These are phyloP conservation scores for Pantherophis alleghaniensis DNA, from an alignment of 2,797 vertebrate species.

Conservation along the genomic window DNA sequence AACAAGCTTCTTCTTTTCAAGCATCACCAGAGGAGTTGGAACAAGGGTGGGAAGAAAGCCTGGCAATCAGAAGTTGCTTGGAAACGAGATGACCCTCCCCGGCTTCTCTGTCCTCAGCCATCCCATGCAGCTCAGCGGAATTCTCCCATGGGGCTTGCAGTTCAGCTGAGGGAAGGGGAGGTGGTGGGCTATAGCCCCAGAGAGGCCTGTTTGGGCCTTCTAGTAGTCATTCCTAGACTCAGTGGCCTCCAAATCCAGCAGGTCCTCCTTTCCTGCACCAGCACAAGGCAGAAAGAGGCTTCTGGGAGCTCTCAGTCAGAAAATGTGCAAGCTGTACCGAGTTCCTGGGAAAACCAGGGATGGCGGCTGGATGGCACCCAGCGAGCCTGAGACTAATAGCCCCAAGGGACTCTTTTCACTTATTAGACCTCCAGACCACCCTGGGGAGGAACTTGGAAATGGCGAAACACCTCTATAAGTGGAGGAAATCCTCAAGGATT, in stretches of 20 bases:
- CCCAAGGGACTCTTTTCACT: neutral
- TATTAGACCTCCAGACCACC: neutral
- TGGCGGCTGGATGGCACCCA: neutral
- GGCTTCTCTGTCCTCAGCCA: slow-evolving; percentile 65
- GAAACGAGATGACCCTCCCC: slow-evolving; percentile 63
- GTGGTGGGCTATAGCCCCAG: slow-evolving; percentile 38
- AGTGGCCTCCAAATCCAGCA: neutral
- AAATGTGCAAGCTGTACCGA: neutral
- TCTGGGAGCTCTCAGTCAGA: neutral
- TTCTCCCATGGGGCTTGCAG: slow-evolving; percentile 38
- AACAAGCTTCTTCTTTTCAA: slow-evolving; percentile 12
- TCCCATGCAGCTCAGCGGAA: slow-evolving; percentile 64
- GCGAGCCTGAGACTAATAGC: neutral
- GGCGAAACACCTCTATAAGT: too few relatives aligned
- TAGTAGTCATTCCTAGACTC: neutral
- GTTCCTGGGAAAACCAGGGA: neutral
- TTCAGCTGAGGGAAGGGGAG: slow-evolving; percentile 40
- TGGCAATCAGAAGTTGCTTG: slow-evolving; percentile 69
- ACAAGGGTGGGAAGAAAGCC: slow-evolving; percentile 63
- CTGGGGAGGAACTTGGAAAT: neutral
- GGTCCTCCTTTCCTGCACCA: neutral
- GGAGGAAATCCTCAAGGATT: too few relatives aligned
- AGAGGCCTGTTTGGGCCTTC: neutral
- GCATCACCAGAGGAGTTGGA: slow-evolving; percentile 43
- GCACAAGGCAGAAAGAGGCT: neutral